Evolutionary conservation across 2,797 vertebrate genomes (phyloP).

Genomic region (Anas bernieri): DNA sequence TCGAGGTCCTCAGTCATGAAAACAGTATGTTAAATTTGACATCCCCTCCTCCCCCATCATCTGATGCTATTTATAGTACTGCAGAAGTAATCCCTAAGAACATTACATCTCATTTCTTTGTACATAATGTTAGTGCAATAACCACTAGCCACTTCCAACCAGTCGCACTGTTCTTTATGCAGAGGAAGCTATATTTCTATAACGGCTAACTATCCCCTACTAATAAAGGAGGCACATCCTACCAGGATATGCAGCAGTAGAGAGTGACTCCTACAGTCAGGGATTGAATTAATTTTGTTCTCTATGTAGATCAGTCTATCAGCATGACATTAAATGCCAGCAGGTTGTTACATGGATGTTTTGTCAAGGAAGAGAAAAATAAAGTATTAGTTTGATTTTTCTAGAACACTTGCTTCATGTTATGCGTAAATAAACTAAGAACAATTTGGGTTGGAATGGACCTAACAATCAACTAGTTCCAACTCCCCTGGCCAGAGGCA

Average conservation of each 20-base stretch:
- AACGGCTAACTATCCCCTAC: neutral
- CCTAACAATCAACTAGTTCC: too few relatives aligned
- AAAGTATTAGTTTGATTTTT: neutral
- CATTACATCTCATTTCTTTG: neutral
- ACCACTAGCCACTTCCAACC: neutral
- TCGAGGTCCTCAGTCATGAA: neutral
- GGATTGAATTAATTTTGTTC: neutral
- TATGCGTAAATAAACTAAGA: neutral
- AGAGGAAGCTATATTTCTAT: neutral
- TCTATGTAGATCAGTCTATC: neutral
- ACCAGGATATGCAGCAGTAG: neutral
- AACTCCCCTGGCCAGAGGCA: too few relatives aligned
- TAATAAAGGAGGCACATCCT: neutral
- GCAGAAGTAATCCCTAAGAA: neutral
- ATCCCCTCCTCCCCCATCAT: too few relatives aligned
- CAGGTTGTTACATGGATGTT: neutral
- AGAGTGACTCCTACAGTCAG: neutral
- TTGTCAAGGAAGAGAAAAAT: neutral
- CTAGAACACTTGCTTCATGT: neutral
- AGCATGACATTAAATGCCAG: neutral
- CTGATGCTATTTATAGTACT: neutral
- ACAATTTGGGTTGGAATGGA: too few relatives aligned
- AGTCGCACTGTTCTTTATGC: rapidly evolving
- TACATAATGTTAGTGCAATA: neutral
- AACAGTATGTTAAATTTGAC: neutral